Evolutionary conservation across 1,140 invertebrate species (phyloP), one percentile per base, ranked within the genome.

Genomic region (Oncopeltus fasciatus): DNA sequence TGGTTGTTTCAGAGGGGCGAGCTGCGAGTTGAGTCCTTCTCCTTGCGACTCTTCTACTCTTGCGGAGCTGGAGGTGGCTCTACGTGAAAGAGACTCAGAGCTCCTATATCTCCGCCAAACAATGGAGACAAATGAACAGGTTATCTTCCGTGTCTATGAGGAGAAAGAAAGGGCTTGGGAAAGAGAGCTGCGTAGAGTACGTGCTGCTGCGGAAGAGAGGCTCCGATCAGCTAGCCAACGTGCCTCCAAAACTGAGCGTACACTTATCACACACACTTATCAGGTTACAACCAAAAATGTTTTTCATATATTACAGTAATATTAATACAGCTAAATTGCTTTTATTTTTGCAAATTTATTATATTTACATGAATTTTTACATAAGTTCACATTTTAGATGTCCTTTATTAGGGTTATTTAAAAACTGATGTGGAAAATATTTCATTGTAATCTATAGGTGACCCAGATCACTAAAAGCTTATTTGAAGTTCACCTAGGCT

Each of bases 111-210:
- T 87, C 18, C 71, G 85, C 21, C 83, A 87, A 71, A 85, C 85
- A 2, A 86, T 87, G 83, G 85, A 87, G 68, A 82, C 85, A 70
- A 88, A 87, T 74, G 85, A 88, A 71, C 81, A 84, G 71, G 85
- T 85, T 63, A 87, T 87, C 67, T 83, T 86, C 71, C 76, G 64
- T 31, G 68, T 67, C 1, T 64, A 64, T 28, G 63, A 66, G 67
- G 83, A 84, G 67, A 84, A 84, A 70, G 80, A 82, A 65, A 74
- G 76, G 56, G 76, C 77, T 1, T 81, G 79, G 79, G 79, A 81
- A 65, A 70, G 79, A 47, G 79, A 81, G 68, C 64, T 64, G 65
- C 77, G 83, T 66, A 70, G 79, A 66, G 72, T 82, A 64, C 79
- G 77, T 70, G 77, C 72, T 2, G 78, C 83, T n/a, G 86, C 86